A percentile compares a stretch with the other conserved stretches of the same genome.
Evolutionary conservation across 2,888 invertebrate species (phyloP).

Genomic region (Conomelus anceps): DNA sequence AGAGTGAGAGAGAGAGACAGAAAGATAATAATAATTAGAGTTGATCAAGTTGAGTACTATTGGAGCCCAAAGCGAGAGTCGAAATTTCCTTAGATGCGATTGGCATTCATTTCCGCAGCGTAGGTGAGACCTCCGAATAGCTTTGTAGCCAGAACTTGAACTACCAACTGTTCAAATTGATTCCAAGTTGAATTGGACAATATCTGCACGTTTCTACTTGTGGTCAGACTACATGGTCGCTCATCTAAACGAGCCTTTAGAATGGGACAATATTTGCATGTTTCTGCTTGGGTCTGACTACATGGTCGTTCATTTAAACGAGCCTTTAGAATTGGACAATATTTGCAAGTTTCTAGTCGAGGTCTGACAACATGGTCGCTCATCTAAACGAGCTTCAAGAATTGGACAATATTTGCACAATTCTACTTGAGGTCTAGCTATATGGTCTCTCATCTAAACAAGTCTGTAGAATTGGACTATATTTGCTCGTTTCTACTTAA

Average conservation of each 20-base stretch:
- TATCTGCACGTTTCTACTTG: background rate
- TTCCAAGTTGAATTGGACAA: background rate
- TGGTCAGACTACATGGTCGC: background rate
- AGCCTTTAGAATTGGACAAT: too few relatives aligned
- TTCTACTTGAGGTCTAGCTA: too few relatives aligned
- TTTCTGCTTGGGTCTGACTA: too few relatives aligned
- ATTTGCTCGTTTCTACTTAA: too few relatives aligned
- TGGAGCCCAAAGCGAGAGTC: background rate
- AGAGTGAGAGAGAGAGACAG: slow-evolving; percentile 14
- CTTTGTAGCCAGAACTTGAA: background rate
- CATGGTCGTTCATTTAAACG: too few relatives aligned
- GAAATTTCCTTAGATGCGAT: background rate
- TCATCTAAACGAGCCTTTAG: background rate
- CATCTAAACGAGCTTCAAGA: too few relatives aligned
- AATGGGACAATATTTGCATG: too few relatives aligned
- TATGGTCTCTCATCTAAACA: too few relatives aligned
- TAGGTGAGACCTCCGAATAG: background rate
- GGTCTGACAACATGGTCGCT: too few relatives aligned
- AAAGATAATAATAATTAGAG: background rate
- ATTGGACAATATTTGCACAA: too few relatives aligned
- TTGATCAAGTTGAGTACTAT: background rate
- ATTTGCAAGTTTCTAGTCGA: too few relatives aligned
- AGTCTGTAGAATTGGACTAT: too few relatives aligned
- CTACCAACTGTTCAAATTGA: background rate
- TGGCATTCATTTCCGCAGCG: background rate